Evolutionary conservation across 2,797 vertebrate species (phyloP).

Genomic region (Oreochromis mossambicus): DNA sequence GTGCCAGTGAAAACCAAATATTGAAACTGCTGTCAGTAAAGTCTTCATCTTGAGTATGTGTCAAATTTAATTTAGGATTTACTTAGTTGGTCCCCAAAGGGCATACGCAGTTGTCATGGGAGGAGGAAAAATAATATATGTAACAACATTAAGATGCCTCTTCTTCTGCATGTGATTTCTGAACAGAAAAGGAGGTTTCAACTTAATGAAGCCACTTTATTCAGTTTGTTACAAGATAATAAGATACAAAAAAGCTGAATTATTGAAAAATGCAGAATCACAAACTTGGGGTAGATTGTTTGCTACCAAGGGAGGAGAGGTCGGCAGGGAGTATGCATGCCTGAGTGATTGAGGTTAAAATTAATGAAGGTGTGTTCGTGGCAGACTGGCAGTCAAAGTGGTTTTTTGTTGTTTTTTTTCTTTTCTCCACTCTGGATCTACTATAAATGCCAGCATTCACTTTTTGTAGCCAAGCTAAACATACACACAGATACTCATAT

Average conservation of each 20-base stretch:
- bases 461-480: conserved; percentile 47
- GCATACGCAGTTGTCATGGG: background rate
- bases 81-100: conserved; percentile 1
- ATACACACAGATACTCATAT: conserved; percentile 25
- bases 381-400: conserved; percentile 37
- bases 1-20: conserved; percentile 12
- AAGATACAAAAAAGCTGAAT: background rate
- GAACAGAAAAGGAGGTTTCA: background rate
- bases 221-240: background rate
- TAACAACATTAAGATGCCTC: background rate
- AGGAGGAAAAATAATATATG: background rate
- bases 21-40: conserved; percentile 8
- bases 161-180: background rate
- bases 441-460: conserved; percentile 54
- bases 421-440: conserved; percentile 53
- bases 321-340: conserved; percentile 35
- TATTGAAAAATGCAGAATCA: background rate
- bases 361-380: conserved; percentile 61
- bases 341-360: conserved; percentile 39
- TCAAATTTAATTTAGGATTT: conserved; percentile 16
- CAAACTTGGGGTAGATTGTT: conserved; percentile 1
- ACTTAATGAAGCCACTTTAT: background rate
- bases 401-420: conserved; percentile 35
- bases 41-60: background rate
- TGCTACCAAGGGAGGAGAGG: conserved; percentile 5